Evolutionary conservation across 2,888 invertebrate genomes (phyloP), one percentile per base, ranked within the genome.

Genomic region (Drosophila cognata): DNA sequence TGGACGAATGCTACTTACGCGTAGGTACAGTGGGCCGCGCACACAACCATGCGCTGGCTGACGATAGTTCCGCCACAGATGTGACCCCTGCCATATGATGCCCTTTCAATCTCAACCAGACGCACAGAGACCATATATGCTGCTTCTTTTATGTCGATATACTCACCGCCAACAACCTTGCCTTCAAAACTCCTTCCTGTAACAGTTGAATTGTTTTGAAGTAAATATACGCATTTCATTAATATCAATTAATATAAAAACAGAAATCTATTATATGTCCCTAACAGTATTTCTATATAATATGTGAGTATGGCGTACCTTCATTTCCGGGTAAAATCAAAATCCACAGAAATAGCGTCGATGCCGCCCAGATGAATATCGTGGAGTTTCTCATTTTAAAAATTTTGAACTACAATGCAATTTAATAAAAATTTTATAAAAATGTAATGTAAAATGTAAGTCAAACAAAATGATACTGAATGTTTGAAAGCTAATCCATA

Each of bases 61-160:
- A 92, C 80, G 0, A 89, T 74, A 2, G 81, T 77, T 4, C 92
- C 92, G 6, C 92, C 92, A 51, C 92, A 92, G 6, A 91, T 71
- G 46, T 92, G 92, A 2, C 92, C 92, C 6, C 65, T 43, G 1
- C 91, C 91, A 64, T 77, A 90, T 18, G 43, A 35, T 0, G 10
- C 28, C 11, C 13, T 60, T 1, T 82, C 82, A 3, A 41, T 21
- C 4, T 21, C 11, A 16, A 76, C 79, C 25, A 92, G 63, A 33
- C 92, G 90, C 4, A 92, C 67, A 0, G 92, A 92, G 10, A 85
- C 90, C 59, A 87, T 88, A 57, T 91, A 91, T 0, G 80, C 82
- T 0, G 86, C 85, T 2, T 63, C 25, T 0, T 0, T 6, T 25
- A 86, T 88, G 4, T 11, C 16, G 25, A 31, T 16, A 84, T 82